Conservation (phyloP, 2,888 invertebrate genomes). For the Gibbula magus region DNA sequence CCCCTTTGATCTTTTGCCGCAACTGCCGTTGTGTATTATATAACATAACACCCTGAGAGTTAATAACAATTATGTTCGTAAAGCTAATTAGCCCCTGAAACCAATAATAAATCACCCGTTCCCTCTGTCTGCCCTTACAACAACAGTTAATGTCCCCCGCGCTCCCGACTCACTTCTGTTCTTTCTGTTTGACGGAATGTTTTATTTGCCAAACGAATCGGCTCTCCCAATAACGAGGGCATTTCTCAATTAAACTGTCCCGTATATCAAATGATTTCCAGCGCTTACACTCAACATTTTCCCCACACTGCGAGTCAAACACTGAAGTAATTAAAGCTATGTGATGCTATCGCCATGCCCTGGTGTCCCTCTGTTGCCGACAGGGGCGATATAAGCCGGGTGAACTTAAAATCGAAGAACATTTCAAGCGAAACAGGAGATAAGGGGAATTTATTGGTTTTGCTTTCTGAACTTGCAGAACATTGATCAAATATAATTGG, state of each 20-base stretch:
- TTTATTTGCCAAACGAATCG: not conserved
- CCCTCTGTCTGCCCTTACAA: too few species aligned
- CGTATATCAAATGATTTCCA: not conserved
- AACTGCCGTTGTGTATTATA: too few species aligned
- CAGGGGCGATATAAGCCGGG: not conserved
- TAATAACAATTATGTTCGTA: too few species aligned
- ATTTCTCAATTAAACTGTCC: conserved; percentile 11
- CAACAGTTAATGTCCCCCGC: not conserved
- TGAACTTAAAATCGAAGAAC: not conserved
- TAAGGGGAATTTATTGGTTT: conserved; percentile 8
- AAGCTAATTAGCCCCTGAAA: too few species aligned
- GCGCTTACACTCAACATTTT: not conserved
- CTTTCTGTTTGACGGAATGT: not conserved
- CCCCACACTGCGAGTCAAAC: not conserved
- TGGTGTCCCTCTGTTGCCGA: not conserved
- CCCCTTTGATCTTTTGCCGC: too few species aligned
- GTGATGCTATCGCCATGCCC: not conserved
- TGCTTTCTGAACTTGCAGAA: conserved; percentile 2
- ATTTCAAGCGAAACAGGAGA: conserved; percentile 11
- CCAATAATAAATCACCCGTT: too few species aligned
- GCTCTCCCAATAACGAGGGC: not conserved
- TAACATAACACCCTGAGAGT: too few species aligned
- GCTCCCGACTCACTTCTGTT: not conserved
- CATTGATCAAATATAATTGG: not conserved
- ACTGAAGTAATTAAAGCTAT: not conserved